phyloP scores from a whole-genome alignment of 2,888 invertebrate species.

The Andrena haemorrhoa region DNA sequence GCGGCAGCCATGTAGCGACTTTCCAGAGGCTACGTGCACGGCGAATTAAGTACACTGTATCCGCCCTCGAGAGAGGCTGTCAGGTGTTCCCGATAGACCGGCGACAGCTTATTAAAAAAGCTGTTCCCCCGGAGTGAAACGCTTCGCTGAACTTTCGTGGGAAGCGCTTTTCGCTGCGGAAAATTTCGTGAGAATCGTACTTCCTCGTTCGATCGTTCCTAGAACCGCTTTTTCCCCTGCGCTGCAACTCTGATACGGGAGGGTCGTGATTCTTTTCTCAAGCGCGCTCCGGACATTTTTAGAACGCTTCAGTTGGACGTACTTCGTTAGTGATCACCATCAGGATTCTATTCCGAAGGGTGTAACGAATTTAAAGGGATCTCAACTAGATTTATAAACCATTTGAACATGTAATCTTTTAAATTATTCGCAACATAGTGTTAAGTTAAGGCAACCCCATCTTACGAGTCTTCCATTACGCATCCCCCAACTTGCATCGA shows the following conservation, averaged over 20 bases:
- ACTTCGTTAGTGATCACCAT: too few relatives aligned
- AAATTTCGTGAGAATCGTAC: slow-evolving; percentile 48
- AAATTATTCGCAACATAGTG: too few relatives aligned
- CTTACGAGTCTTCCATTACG: too few relatives aligned
- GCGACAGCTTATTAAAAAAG: slow-evolving; percentile 56
- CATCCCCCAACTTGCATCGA: not conserved
- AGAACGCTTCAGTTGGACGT: too few relatives aligned
- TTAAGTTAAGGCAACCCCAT: too few relatives aligned
- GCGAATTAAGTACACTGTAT: slow-evolving; percentile 60
- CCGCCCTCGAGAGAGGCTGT: slow-evolving; percentile 59
- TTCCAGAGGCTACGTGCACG: slow-evolving; percentile 67
- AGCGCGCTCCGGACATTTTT: not conserved
- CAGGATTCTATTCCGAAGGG: too few relatives aligned
- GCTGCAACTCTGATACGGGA: not conserved
- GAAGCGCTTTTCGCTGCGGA: slow-evolving; percentile 46
- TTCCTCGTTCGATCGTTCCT: slow-evolving; percentile 31
- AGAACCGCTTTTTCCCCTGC: not conserved
- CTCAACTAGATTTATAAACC: too few relatives aligned
- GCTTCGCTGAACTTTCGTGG: slow-evolving; percentile 36
- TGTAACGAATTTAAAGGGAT: too few relatives aligned
- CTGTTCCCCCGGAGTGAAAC: slow-evolving; percentile 29
- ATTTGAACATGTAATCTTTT: too few relatives aligned
- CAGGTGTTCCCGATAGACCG: slow-evolving; percentile 61
- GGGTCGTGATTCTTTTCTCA: not conserved
- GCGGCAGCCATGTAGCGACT: slow-evolving; percentile 64